A percentile compares a stretch with the other conserved stretches of the same genome.
Evolutionary conservation across 30 jellyfish, hydroid and myxozoan genomes (phyloP).

Genomic region (Cassiopea andromeda): DNA sequence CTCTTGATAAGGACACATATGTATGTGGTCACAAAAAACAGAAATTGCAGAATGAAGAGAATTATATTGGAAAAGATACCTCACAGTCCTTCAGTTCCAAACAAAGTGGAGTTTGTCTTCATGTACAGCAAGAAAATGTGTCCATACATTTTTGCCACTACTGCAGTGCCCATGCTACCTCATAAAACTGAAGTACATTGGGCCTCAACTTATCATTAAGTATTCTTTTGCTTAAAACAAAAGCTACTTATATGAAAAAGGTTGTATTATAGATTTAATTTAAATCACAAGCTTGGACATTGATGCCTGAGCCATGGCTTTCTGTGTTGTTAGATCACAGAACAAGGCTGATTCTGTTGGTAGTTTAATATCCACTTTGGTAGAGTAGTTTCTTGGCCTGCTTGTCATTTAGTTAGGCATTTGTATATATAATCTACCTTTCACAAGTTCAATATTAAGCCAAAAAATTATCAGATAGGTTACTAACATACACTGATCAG

Average conservation of each 20-base stretch:
- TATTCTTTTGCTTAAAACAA: neutral
- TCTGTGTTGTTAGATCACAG: neutral
- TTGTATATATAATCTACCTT: too few species aligned
- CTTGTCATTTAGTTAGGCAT: too few species aligned
- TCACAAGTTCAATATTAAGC: too few species aligned
- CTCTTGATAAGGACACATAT: neutral
- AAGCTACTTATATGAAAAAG: neutral
- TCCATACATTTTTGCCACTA: slow-evolving; percentile 75
- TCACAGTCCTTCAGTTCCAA: neutral
- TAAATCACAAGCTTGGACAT: neutral
- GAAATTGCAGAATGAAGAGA: neutral
- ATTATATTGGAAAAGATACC: too few species aligned
- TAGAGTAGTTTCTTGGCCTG: neutral
- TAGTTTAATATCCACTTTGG: neutral
- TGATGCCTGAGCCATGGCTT: neutral
- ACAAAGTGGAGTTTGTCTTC: slow-evolving; percentile 80
- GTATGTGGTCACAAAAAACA: neutral
- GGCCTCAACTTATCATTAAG: neutral
- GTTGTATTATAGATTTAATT: slow-evolving; percentile 41
- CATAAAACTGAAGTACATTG: neutral
- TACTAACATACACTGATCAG: too few species aligned
- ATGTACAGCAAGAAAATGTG: slow-evolving; percentile 73
- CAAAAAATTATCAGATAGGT: too few species aligned
- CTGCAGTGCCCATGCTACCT: slow-evolving; percentile 65
- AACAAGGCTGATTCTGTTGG: neutral